Evolutionary conservation across 1,140 invertebrate genomes (phyloP).

Genomic region (Spodoptera litura): DNA sequence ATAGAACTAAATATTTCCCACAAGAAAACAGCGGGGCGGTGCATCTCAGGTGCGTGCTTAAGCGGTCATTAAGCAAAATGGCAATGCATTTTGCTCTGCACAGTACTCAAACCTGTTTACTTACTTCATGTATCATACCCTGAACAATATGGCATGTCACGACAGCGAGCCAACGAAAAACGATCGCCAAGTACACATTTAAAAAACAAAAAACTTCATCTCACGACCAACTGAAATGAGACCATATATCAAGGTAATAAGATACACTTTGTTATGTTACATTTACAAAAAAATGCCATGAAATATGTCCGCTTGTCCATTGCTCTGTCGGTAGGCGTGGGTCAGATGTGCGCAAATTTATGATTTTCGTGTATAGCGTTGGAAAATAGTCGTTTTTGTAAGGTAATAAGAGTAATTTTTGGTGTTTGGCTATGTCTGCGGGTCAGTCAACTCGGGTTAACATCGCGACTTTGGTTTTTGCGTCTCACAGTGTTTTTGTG

Average conservation of each 20-base stretch:
- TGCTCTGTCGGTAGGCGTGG: conserved; percentile 77
- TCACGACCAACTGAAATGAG: conserved; percentile 43
- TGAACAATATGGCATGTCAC: conserved; percentile 83
- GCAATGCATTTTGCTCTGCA: conserved; percentile 66
- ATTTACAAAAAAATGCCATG: conserved; percentile 64
- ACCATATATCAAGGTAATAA: conserved; percentile 52
- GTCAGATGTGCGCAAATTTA: conserved; percentile 68
- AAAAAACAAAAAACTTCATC: conserved; percentile 41
- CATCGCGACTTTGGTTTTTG: conserved; percentile 65
- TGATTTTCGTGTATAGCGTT: conserved; percentile 54
- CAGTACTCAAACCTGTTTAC: conserved; percentile 74
- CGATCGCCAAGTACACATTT: conserved; percentile 61
- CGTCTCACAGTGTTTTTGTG: conserved; percentile 51
- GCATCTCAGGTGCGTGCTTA: conserved; percentile 55
- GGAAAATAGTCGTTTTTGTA: conserved; percentile 66
- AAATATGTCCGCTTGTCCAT: conserved; percentile 80
- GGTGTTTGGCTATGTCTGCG: conserved; percentile 40
- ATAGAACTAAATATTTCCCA: conserved; percentile 50
- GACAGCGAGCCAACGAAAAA: conserved; percentile 73
- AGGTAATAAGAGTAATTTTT: conserved; percentile 58
- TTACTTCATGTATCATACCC: conserved; percentile 73
- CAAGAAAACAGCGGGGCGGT: conserved; percentile 39
- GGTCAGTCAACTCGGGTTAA: conserved; percentile 74
- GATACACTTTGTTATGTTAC: conserved; percentile 52
- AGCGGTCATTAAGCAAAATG: conserved; percentile 71